phyloP scores from a whole-genome alignment of 2,888 invertebrate genomes.

The Phymatocera aterrima region DNA sequence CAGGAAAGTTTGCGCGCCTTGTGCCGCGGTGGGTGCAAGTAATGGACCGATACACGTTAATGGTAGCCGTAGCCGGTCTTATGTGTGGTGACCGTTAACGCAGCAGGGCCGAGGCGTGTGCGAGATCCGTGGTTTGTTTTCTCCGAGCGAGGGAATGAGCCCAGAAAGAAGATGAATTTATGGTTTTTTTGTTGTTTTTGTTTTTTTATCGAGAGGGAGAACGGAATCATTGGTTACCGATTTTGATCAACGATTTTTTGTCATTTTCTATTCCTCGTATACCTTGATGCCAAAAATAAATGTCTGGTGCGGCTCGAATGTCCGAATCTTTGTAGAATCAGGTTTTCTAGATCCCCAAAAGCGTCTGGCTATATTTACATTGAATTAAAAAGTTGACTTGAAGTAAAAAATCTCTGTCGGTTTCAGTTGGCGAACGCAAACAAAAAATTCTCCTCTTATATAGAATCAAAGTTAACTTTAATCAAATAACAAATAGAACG shows the following conservation, averaged over 20 bases:
- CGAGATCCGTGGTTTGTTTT: slow-evolving; percentile 10
- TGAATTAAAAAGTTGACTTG: slow-evolving; percentile 42
- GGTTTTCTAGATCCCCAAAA: not conserved
- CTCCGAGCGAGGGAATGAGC: not conserved
- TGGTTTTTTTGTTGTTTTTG: not conserved
- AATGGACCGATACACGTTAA: slow-evolving; percentile 65
- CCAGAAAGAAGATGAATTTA: not conserved
- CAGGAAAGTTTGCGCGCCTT: slow-evolving; percentile 64
- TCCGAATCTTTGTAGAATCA: not conserved
- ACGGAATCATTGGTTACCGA: not conserved
- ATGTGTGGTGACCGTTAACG: slow-evolving; percentile 53
- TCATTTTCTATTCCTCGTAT: not conserved
- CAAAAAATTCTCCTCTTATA: not conserved
- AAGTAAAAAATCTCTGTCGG: not conserved
- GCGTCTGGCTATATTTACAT: slow-evolving; percentile 22
- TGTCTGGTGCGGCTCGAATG: not conserved
- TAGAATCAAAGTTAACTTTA: slow-evolving; percentile 65
- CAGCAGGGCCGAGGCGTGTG: slow-evolving; percentile 50
- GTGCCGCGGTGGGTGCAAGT: slow-evolving; percentile 57
- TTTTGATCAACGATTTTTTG: not conserved
- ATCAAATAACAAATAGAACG: slow-evolving; percentile 66
- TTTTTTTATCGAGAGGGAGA: not conserved
- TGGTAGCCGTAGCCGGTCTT: slow-evolving; percentile 55
- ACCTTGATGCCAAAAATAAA: not conserved
- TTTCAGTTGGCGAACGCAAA: slow-evolving; percentile 23